These are phyloP conservation scores for Graphium colonna DNA, from an alignment of 2,888 invertebrate species.

Conservation along the genomic window DNA sequence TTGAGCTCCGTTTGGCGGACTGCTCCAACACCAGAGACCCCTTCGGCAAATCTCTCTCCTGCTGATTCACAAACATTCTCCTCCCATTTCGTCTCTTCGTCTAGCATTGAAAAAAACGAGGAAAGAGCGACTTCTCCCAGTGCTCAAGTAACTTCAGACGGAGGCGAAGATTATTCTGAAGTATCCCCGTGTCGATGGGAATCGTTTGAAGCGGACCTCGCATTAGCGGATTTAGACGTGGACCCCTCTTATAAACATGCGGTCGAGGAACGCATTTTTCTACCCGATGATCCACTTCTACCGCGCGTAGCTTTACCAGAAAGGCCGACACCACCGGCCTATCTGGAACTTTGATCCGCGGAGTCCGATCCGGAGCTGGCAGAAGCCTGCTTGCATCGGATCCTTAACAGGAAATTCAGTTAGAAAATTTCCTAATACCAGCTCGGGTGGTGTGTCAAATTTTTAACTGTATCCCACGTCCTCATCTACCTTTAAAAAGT, in stretches of 20 bases:
- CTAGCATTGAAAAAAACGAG: constrained; percentile 69
- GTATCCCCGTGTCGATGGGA: constrained; percentile 81
- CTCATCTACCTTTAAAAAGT: constrained; percentile 10
- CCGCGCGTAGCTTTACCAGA: constrained; percentile 74
- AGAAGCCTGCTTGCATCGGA: constrained; percentile 55
- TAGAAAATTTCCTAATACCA: constrained; percentile 34
- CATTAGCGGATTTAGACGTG: constrained; percentile 80
- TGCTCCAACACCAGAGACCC: constrained; percentile 83
- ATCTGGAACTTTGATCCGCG: constrained; percentile 73
- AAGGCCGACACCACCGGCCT: constrained; percentile 79
- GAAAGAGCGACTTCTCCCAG: constrained; percentile 76
- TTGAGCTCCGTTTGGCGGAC: constrained; percentile 69
- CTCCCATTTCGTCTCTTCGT: constrained; percentile 80
- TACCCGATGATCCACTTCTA: constrained; percentile 80
- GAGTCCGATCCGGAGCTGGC: constrained; percentile 71
- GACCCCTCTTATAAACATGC: constrained; percentile 82
- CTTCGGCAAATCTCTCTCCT: constrained; percentile 82
- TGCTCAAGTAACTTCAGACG: constrained; percentile 80
- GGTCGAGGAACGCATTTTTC: constrained; percentile 81
- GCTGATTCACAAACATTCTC: constrained; percentile 82
- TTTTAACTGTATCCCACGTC: constrained; percentile 29
- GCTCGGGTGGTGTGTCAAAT: not conserved
- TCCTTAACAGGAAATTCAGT: constrained; percentile 47
- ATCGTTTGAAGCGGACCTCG: constrained; percentile 81
- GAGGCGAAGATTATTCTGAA: constrained; percentile 65